Percentiles rank a stretch among this genome's conserved stretches.
phyloP scores from a whole-genome alignment of 2,797 vertebrate genomes.

The Cheirogaleus major region DNA sequence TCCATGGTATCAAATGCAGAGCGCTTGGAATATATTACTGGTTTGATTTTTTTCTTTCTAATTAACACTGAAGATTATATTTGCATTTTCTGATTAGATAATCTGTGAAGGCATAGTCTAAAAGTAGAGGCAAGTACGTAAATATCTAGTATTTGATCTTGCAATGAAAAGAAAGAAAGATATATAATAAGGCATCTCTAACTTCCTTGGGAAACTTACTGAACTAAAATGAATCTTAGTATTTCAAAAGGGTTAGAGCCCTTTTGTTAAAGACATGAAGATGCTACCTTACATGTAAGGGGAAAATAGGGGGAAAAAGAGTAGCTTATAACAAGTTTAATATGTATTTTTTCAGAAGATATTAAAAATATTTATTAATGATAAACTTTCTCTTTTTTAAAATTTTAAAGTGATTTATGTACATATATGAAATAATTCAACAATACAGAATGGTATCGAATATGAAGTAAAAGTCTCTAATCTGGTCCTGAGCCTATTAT shows the following conservation, averaged over 20 bases:
- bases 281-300: neutral
- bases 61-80: slow-evolving; percentile 47
- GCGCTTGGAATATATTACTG: slow-evolving; percentile 44
- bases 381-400: neutral
- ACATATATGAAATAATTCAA: slow-evolving; percentile 31
- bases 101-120: slow-evolving; percentile 12
- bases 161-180: neutral
- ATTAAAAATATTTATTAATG: slow-evolving; percentile 9
- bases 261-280: neutral
- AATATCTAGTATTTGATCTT: slow-evolving; percentile 46
- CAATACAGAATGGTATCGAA: neutral
- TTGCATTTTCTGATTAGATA: slow-evolving; percentile 59
- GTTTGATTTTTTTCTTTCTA: slow-evolving; percentile 51
- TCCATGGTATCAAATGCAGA: slow-evolving; percentile 26
- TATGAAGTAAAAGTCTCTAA: neutral
- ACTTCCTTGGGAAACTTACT: neutral
- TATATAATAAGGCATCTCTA: neutral
- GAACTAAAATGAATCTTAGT: slow-evolving; percentile 5
- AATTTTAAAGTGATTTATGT: neutral
- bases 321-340: neutral
- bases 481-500: neutral
- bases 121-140: slow-evolving; percentile 20
- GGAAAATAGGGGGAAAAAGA: neutral
- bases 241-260: neutral
- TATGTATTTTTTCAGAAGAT: neutral